These are phyloP conservation scores for Idaea biselata DNA, from an alignment of 2,888 invertebrate species.

Conservation along the genomic window DNA sequence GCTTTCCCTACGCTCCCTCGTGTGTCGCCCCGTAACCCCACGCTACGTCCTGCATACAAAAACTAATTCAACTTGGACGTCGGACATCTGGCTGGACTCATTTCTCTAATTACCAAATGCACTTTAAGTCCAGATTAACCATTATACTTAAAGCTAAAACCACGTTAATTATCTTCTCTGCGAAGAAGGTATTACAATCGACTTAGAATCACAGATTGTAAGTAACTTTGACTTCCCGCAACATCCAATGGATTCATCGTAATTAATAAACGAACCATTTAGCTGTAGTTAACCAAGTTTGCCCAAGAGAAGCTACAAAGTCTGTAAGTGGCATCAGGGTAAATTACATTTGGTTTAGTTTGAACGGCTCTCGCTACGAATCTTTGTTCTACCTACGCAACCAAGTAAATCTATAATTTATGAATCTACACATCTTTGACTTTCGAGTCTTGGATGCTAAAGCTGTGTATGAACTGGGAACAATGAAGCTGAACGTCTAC, in stretches of 20 bases:
- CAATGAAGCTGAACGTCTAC: too few species aligned
- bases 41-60: conserved; percentile 26
- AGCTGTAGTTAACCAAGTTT: conserved; percentile 31
- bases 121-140: not conserved
- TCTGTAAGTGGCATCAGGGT: conserved; percentile 28
- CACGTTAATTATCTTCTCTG: conserved; percentile 19
- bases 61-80: conserved; percentile 42
- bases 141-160: conserved; percentile 14
- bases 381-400: not conserved
- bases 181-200: not conserved
- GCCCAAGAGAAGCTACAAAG: conserved; percentile 29
- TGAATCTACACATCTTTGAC: not conserved
- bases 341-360: conserved; percentile 29
- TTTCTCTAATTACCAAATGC: not conserved
- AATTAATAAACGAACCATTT: conserved; percentile 33
- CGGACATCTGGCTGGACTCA: conserved; percentile 23
- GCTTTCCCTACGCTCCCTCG: conserved; percentile 23
- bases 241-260: conserved; percentile 28
- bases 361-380: conserved; percentile 17
- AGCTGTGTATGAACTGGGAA: not conserved
- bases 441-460: conserved; percentile 5
- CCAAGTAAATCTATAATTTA: not conserved
- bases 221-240: conserved; percentile 5
- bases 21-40: conserved; percentile 22
- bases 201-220: not conserved